These are phyloP conservation scores for Mormyrus hasselquistii DNA, from an alignment of 2,797 vertebrate species.

Conservation along the genomic window DNA sequence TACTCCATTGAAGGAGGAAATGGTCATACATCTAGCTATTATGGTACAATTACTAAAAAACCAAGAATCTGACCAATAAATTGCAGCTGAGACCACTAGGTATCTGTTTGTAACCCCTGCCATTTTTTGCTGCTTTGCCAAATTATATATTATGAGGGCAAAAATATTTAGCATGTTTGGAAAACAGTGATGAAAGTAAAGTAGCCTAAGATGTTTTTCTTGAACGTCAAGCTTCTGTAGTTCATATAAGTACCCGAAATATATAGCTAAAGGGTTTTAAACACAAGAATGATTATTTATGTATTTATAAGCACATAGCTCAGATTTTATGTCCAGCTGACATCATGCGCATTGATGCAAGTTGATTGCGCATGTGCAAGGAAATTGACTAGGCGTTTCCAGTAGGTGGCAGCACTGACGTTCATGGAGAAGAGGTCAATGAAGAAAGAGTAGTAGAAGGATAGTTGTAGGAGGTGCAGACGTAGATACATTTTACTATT, in stretches of 20 bases:
- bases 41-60: too few relatives aligned
- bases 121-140: too few relatives aligned
- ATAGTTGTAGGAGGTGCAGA: too few relatives aligned
- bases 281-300: background rate
- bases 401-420: background rate
- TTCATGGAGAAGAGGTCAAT: background rate
- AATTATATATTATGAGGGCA: too few relatives aligned
- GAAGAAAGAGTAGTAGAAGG: background rate
- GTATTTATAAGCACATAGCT: background rate
- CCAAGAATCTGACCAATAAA: too few relatives aligned
- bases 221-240: background rate
- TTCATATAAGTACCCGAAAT: background rate
- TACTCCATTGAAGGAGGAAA: too few relatives aligned
- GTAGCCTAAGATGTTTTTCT: background rate
- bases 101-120: too few relatives aligned
- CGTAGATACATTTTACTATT: too few relatives aligned
- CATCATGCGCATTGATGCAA: background rate
- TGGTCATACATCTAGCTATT: too few relatives aligned
- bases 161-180: background rate
- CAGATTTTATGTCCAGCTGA: background rate
- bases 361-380: background rate
- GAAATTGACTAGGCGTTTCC: background rate
- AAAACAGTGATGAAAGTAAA: background rate
- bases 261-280: too few relatives aligned
- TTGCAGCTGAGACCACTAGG: too few relatives aligned